These are phyloP conservation scores for Leucosticte australis DNA, from an alignment of 2,113 vertebrate genomes.

Conservation along the genomic window DNA sequence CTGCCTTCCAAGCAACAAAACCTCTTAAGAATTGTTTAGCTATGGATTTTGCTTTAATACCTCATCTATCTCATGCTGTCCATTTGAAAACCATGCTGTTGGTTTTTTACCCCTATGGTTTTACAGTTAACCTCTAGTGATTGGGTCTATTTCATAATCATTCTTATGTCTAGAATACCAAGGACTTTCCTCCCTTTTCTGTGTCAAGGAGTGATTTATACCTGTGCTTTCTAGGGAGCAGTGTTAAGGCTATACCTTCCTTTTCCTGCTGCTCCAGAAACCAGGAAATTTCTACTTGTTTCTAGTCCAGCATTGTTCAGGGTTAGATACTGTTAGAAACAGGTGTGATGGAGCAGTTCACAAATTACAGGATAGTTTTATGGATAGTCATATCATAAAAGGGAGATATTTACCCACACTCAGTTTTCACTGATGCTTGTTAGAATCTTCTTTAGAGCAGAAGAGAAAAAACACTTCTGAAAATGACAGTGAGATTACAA, in stretches of 20 bases:
- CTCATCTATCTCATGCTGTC: background rate
- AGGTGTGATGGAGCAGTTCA: background rate
- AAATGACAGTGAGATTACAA: background rate
- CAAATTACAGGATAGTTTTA: background rate
- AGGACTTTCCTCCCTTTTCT: background rate
- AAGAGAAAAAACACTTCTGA: background rate
- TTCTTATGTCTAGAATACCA: background rate
- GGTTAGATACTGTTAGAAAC: background rate
- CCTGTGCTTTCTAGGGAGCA: background rate
- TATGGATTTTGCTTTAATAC: background rate
- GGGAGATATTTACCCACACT: background rate
- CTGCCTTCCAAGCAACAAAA: background rate
- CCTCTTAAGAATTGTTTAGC: background rate
- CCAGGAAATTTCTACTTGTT: background rate
- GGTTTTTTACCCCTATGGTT: background rate
- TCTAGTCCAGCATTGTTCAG: background rate
- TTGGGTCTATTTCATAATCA: background rate
- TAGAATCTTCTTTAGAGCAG: background rate
- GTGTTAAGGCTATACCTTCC: background rate
- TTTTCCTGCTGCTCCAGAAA: background rate
- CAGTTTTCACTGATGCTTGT: background rate
- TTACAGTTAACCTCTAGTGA: background rate
- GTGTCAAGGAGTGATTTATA: background rate
- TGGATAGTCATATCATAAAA: background rate
- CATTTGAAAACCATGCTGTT: background rate